Base-by-base conservation (phyloP, 1,140 invertebrate species). In the Lasaia peninsularis region DNA sequence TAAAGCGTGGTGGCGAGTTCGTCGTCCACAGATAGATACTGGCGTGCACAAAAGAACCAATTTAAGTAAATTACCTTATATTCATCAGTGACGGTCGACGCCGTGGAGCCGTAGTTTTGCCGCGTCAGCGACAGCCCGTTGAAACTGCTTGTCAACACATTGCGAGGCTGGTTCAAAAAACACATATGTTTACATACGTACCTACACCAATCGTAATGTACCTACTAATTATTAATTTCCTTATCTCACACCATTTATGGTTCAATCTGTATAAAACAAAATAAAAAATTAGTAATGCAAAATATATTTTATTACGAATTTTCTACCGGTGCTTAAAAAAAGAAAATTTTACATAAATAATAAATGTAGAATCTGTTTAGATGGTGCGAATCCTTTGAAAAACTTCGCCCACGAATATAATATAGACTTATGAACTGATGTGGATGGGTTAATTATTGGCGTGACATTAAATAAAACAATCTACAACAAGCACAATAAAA, bases 61-160 rank as follows among this genome's bases (percentile, higher is more conserved):
- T 40, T 33, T 35, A 37, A n/a, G 40, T 31, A 1, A 62, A 63
- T 56, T 48, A 78, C 79, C 79, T 82, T 80, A 55, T 78, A 75
- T 12, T 84, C 83, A 55, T 80, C 78, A 57, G 69, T 34, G 14
- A 14, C 18, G 16, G 65, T 57, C 16, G 64, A 33, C 14, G 56
- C 70, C 28, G 73, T 69, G 57, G 79, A 60, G 58, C 67, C 76
- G 73, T 78, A 80, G 60, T 66, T 69, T 56, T 80, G 73, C 12
- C 85, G 75, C 63, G 79, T 66, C 58, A 84, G 73, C 54, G 81
- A 75, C 60, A 84, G 73, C 5, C 83, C 85, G 69, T 83, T 82
- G 71, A 82, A 76, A 35, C 62, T 78, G 69, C 74, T 80, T 60
- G 80, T 69, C 51, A 78, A 66, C 68, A 80, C 75, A 63, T 71